Evolutionary conservation across 2,113 vertebrate species (phyloP), one percentile per base, ranked within the genome.

Genomic region (Alosa alosa): DNA sequence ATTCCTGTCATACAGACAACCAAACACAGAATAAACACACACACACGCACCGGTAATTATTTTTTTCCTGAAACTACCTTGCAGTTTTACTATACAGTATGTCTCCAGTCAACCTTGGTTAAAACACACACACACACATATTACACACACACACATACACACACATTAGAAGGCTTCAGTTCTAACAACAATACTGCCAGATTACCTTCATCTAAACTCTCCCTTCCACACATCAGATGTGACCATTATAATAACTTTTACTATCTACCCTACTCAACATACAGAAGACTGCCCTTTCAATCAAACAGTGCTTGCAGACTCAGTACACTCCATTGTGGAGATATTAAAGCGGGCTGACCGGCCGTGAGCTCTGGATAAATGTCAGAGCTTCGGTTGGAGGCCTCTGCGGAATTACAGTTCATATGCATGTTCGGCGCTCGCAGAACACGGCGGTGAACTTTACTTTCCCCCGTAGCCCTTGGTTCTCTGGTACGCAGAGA

Each of bases 301-400:
- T 50, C 83, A 57, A 36, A 84, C 55, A 82, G n/a, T 78, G 85
- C 83, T 46, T 46, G 13, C 81, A 25, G 45, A 82, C 81, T 50
- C 64, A 15, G 45, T 78, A 60, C 81, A 88, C 83, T 90, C 83
- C 60, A 83, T 36, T 87, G 83, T 81, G 81, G 68, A 86, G 64
- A 91, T 86, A 89, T 88, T 89, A 88, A 88, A 87, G 81, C 81
- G 57, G 46, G 45, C 57, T 82, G 60, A 86, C 85, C 86, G 84
- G 83, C 49, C 18, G 50, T 78, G 52, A 87, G 82, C 85, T 50
- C 18, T 47, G 87, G 82, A 85, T 84, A 84, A 84, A 82, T 88
- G 88, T 85, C 89, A 90, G 55, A 81, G 68, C 84, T 52, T 72
- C 57, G 41, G 81, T 45, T 82, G 18, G 25, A 75, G n/a, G 22